Percentiles rank a stretch among this genome's conserved stretches.
Conservation (phyloP, 1,140 invertebrate species). For the Drosophila bocqueti region DNA sequence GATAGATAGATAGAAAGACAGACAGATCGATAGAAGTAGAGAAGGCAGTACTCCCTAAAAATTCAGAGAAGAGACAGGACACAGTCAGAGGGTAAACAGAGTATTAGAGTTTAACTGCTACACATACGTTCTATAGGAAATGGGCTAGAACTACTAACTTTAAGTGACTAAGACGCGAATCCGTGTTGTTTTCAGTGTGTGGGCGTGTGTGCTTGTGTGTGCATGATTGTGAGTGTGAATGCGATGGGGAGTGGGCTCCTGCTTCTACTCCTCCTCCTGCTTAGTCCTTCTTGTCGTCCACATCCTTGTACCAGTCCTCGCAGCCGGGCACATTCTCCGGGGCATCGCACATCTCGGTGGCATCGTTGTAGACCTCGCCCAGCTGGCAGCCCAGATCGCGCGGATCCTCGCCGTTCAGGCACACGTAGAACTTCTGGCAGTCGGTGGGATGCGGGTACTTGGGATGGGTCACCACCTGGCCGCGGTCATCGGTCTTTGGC, state of each 20-base stretch:
- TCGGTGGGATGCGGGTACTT: constrained; percentile 94
- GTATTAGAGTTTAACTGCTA: constrained; percentile 59
- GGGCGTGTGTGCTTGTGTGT: constrained; percentile 16
- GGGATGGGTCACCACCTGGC: constrained; percentile 92
- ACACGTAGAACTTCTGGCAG: constrained; percentile 94
- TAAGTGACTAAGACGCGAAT: constrained; percentile 77
- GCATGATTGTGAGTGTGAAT: constrained; percentile 27
- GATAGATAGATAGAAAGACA: not conserved
- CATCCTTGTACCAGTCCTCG: constrained; percentile 94
- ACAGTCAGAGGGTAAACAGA: constrained; percentile 9
- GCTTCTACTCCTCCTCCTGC: not conserved
- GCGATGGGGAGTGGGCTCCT: not conserved
- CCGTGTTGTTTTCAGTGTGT: constrained; percentile 28
- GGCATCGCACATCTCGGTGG: constrained; percentile 92
- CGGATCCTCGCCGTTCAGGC: constrained; percentile 93
- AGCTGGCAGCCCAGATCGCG: constrained; percentile 93
- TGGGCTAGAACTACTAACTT: constrained; percentile 77
- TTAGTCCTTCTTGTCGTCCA: constrained; percentile 85
- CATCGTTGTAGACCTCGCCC: constrained; percentile 95
- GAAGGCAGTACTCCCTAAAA: not conserved
- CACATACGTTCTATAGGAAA: constrained; percentile 73
- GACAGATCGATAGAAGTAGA: too few relatives aligned
- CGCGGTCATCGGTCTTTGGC: constrained; percentile 88
- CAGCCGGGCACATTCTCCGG: constrained; percentile 95
- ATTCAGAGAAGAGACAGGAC: not conserved